These are phyloP conservation scores for Characodon lateralis DNA, from an alignment of 2,797 vertebrate species.

Conservation along the genomic window DNA sequence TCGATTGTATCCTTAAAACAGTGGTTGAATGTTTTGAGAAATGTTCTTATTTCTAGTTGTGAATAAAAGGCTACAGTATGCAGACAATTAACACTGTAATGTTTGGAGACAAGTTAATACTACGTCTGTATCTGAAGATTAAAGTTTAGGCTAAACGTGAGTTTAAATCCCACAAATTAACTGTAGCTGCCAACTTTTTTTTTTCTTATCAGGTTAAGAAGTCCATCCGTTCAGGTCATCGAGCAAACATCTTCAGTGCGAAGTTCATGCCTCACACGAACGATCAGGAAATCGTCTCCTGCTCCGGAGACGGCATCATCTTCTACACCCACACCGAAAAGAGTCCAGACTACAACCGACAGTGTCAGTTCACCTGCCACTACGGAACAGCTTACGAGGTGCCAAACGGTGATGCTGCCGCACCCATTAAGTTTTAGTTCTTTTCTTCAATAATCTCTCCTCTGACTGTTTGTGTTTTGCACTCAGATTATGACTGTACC, in stretches of 20 bases:
- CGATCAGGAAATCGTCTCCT: slow-evolving; percentile 96
- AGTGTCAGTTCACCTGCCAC: slow-evolving; percentile 97
- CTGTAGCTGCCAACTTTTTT: neutral
- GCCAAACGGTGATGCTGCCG: slow-evolving; percentile 5
- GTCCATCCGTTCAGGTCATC: slow-evolving; percentile 95
- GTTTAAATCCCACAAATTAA: slow-evolving; percentile 5
- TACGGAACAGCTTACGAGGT: slow-evolving; percentile 99
- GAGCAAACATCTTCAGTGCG: slow-evolving; percentile 99
- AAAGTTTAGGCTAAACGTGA: neutral
- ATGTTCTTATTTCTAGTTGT: neutral
- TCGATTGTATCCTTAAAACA: neutral
- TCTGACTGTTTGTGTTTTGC: neutral
- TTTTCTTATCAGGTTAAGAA: slow-evolving; percentile 86
- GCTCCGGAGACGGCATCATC: slow-evolving; percentile 97
- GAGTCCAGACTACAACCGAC: slow-evolving; percentile 92
- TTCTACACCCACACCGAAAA: slow-evolving; percentile 96
- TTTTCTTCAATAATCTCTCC: neutral
- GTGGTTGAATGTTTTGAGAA: neutral
- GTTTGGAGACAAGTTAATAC: neutral
- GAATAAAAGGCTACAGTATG: neutral
- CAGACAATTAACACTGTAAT: neutral
- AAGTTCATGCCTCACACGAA: slow-evolving; percentile 97
- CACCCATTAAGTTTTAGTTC: neutral
- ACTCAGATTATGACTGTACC: slow-evolving; percentile 96
- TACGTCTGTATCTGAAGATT: neutral